Base-by-base conservation (phyloP, 2,113 vertebrate genomes). In the Nanorana parkeri region DNA sequence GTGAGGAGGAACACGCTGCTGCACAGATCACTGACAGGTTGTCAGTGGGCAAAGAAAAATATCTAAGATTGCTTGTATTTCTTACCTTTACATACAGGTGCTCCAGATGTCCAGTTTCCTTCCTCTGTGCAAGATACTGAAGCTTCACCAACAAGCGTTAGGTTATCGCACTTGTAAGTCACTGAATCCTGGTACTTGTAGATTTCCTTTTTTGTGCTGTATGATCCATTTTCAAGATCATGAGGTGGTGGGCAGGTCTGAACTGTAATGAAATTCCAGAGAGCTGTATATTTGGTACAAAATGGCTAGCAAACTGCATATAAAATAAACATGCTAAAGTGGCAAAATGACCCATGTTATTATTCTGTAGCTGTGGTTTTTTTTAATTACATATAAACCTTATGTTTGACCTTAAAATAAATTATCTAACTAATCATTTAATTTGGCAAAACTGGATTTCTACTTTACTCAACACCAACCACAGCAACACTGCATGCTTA, bases 51-150 rank as follows among this genome's bases (percentile, higher is more conserved):
- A 29, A 32, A 65, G 1, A 66, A 4, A 65, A 29, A 32, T 17
- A 7, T 36, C 32, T 17, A 65, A 8, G 20, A 4, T 32, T n/a
- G 10, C 6, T 3, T 2, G 21, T 8, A 67, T 36, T 13, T 68
- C 29, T 64, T 58, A 93, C 92, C 92, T 94, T 41, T 89, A 47
- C 92, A 93, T 0, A 85, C 0, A 0, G 92, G 92, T 55, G 88
- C 65, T 0, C 4, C 4, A 0, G 0, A 86, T 11, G 86, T 91
- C 91, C 92, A 93, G 17, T 58, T 6, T 10, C 77, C 85, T 16
- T 85, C n/a, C 0, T 0, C 0, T 0, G 51, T 32, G 85, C 92
- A 93, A 76, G 23, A 0, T 15, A 93, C 80, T 0, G 63, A 61
- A 0, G 0, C 4, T 0, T 24, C 0, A 69, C 92, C 92, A 0